phyloP scores from a whole-genome alignment of 1,140 invertebrate genomes.

The Druon quercuslanigerum region DNA sequence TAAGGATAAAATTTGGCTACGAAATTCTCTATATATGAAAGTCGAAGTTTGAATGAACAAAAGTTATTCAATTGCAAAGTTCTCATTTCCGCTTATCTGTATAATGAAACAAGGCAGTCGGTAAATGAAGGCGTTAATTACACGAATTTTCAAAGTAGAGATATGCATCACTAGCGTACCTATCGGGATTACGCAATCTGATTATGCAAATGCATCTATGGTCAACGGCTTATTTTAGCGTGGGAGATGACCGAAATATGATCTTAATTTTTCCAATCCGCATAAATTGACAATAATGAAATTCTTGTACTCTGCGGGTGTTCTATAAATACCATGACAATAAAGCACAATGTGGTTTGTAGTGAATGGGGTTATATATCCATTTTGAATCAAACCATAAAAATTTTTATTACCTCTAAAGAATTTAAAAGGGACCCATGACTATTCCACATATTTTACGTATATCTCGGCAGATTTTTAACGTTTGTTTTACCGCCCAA shows the following conservation, averaged over 20 bases:
- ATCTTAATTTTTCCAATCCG: conserved; percentile 1
- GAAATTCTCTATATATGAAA: conserved; percentile 6
- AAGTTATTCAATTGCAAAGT: background rate
- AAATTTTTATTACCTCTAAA: too few relatives aligned
- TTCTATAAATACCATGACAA: too few relatives aligned
- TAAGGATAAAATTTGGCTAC: background rate
- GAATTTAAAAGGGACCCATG: too few relatives aligned
- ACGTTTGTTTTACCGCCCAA: too few relatives aligned
- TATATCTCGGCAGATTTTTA: too few relatives aligned
- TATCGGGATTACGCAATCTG: background rate
- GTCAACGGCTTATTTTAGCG: background rate
- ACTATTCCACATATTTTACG: too few relatives aligned
- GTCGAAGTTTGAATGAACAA: conserved; percentile 13
- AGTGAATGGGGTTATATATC: too few relatives aligned
- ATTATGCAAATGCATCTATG: conserved; percentile 10
- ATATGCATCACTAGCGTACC: background rate
- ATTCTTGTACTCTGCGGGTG: background rate
- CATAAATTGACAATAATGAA: background rate
- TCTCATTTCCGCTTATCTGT: background rate
- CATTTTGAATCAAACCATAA: too few relatives aligned
- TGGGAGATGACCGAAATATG: conserved; percentile 1
- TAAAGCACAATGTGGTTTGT: too few relatives aligned
- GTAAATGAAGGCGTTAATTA: conserved; percentile 17
- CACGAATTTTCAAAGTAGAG: conserved; percentile 7
- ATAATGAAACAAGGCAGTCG: background rate